These are phyloP conservation scores for Mormyrus lacerda DNA, from an alignment of 2,113 vertebrate species.

Conservation along the genomic window DNA sequence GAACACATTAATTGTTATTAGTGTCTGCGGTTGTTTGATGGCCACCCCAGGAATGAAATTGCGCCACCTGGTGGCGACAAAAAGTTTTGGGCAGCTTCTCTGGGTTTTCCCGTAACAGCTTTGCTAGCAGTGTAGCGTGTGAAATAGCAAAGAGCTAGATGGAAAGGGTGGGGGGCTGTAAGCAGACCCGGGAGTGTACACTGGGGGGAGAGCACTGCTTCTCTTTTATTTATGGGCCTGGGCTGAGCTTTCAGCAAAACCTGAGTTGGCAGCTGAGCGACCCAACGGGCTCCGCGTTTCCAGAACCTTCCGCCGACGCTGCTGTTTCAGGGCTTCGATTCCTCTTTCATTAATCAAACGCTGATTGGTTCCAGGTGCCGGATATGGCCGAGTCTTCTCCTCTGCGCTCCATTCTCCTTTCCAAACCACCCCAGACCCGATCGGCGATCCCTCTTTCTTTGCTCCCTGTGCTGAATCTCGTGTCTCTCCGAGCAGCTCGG, in stretches of 20 bases:
- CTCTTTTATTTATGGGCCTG: background rate
- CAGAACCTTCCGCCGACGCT: background rate
- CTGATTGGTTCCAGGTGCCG: background rate
- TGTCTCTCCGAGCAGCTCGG: background rate
- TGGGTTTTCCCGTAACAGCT: background rate
- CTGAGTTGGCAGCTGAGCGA: background rate
- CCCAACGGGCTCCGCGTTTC: background rate
- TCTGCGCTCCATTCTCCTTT: background rate
- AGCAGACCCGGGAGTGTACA: background rate
- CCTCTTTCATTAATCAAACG: background rate
- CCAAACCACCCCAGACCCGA: background rate
- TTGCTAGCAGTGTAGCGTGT: background rate
- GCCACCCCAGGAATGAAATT: background rate
- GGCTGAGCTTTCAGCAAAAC: background rate
- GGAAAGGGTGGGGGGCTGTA: background rate
- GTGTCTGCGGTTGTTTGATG: background rate
- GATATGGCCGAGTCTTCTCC: background rate
- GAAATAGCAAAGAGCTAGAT: background rate
- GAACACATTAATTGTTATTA: background rate
- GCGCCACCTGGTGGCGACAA: background rate
- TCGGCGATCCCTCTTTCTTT: background rate
- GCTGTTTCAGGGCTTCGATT: background rate
- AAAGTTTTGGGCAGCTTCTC: background rate
- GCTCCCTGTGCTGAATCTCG: background rate
- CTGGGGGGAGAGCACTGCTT: background rate